These are phyloP conservation scores for Euplagia quadripunctaria DNA, from an alignment of 2,888 invertebrate genomes.

Conservation along the genomic window DNA sequence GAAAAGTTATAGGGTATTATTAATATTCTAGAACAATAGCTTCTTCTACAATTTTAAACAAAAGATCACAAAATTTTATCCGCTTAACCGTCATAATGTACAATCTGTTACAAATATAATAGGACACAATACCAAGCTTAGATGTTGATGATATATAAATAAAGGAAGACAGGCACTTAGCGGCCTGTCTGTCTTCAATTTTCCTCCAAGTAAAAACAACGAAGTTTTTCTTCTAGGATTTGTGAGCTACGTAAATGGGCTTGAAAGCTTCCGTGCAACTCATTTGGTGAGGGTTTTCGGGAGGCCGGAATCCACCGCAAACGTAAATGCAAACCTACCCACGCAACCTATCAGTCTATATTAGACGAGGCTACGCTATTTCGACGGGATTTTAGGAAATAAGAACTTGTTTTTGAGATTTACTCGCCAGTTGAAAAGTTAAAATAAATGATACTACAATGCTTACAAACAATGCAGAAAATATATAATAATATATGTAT, in stretches of 20 bases:
- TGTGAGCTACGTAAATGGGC: conserved; percentile 65
- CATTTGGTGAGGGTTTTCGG: conserved; percentile 60
- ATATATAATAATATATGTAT: not conserved
- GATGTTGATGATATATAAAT: conserved; percentile 32
- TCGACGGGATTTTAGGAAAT: conserved; percentile 28
- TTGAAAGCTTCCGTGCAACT: conserved; percentile 66
- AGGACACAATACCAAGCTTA: not conserved
- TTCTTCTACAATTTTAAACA: no score
- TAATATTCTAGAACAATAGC: no score
- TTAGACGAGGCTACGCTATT: conserved; percentile 39
- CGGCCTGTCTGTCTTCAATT: conserved; percentile 25
- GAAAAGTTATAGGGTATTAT: no score
- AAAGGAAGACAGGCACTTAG: conserved; percentile 42
- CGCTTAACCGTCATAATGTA: not conserved
- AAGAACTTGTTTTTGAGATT: not conserved
- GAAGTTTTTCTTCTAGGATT: conserved; percentile 64
- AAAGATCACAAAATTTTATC: not conserved
- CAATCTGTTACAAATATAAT: not conserved
- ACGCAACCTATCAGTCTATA: conserved; percentile 45
- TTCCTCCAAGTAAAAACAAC: conserved; percentile 25
- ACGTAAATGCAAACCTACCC: conserved; percentile 45
- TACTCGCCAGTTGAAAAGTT: not conserved
- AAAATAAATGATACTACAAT: not conserved
- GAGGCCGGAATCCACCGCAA: conserved; percentile 30
- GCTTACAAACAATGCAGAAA: not conserved